These are phyloP conservation scores for Zaprionus camerounensis DNA, from an alignment of 1,140 invertebrate genomes.

Conservation along the genomic window DNA sequence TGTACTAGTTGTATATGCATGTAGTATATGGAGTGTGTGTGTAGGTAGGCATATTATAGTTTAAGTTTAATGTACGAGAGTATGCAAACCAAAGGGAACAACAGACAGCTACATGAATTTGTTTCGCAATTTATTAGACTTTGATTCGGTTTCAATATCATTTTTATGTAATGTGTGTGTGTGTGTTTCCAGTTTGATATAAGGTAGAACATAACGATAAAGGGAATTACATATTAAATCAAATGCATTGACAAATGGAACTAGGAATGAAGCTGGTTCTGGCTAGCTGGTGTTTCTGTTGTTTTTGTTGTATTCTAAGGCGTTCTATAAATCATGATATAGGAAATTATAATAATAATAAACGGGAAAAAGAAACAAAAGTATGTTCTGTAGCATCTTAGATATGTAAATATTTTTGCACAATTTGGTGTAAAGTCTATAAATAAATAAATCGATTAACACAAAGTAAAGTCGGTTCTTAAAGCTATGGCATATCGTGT, in stretches of 20 bases:
- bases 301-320: constrained; percentile 23
- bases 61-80: constrained; percentile 19
- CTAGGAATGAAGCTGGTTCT: constrained; percentile 41
- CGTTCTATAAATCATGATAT: constrained; percentile 6
- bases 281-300: constrained; percentile 31
- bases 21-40: constrained; percentile 8
- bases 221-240: constrained; percentile 45
- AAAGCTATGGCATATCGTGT: constrained; percentile 57
- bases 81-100: constrained; percentile 60
- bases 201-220: constrained; percentile 49
- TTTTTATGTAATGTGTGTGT: constrained; percentile 26
- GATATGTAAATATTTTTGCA: constrained; percentile 31
- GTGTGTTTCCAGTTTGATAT: constrained; percentile 13
- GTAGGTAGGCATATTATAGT: constrained; percentile 15
- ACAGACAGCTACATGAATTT: constrained; percentile 56
- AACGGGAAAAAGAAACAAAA: constrained; percentile 14
- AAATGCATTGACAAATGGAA: constrained; percentile 58
- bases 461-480: constrained; percentile 66
- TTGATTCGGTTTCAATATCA: constrained; percentile 31
- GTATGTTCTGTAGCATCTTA: constrained; percentile 36
- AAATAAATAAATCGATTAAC: constrained; percentile 47
- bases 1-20: constrained; percentile 15
- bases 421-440: constrained; percentile 47
- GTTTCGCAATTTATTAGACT: constrained; percentile 7
- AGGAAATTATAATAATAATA: constrained; percentile 27